These are phyloP conservation scores for Orthosia gothica DNA, from an alignment of 2,888 invertebrate genomes.

Conservation along the genomic window DNA sequence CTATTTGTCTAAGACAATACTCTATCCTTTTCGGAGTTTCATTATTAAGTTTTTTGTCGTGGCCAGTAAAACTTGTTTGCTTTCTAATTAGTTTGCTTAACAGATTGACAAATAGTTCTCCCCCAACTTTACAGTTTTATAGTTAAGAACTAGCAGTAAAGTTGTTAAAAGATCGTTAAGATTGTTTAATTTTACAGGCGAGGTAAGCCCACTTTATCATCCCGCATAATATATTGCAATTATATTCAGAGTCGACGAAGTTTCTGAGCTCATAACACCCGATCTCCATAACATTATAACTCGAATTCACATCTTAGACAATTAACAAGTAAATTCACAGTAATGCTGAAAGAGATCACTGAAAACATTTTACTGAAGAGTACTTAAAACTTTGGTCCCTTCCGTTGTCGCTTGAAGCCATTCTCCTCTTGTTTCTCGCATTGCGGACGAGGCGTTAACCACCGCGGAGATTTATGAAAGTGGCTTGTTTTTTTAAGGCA, in stretches of 20 bases:
- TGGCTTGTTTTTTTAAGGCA: conserved; percentile 84
- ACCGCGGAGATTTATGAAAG: conserved; percentile 86
- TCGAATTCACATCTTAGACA: conserved; percentile 73
- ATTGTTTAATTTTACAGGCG: conserved; percentile 56
- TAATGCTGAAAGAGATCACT: conserved; percentile 82
- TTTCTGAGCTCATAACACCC: conserved; percentile 63
- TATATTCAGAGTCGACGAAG: conserved; percentile 64
- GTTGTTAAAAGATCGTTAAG: conserved; percentile 54
- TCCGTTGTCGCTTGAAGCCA: conserved; percentile 80
- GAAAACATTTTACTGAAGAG: conserved; percentile 84
- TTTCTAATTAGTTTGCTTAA: conserved; percentile 53
- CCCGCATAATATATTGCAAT: conserved; percentile 63
- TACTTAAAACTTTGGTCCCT: conserved; percentile 84
- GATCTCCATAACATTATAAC: conserved; percentile 65
- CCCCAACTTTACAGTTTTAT: conserved; percentile 44
- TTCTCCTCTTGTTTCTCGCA: conserved; percentile 82
- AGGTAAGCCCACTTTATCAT: conserved; percentile 52
- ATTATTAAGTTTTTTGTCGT: conserved; percentile 43
- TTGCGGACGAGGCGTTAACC: conserved; percentile 86
- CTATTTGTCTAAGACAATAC: conserved; percentile 14
- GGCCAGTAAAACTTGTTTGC: conserved; percentile 48
- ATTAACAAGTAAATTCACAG: conserved; percentile 80
- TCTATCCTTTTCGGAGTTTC: conserved; percentile 29
- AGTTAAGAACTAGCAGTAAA: conserved; percentile 44
- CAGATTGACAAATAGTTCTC: conserved; percentile 56